Base-by-base conservation (phyloP, 2,113 vertebrate genomes). In the Vimba vimba region DNA sequence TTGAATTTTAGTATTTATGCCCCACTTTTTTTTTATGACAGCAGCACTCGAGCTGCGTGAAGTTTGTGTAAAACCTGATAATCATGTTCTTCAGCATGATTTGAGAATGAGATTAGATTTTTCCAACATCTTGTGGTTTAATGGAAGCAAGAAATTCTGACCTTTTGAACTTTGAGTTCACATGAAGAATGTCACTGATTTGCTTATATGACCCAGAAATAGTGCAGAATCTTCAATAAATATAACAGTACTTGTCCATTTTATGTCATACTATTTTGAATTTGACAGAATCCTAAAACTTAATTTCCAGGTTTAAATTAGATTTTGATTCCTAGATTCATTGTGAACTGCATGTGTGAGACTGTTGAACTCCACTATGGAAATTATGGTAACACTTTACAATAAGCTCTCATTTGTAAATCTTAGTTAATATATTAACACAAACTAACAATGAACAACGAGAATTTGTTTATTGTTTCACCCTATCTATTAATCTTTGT, bases 141-240 rank as follows among this genome's bases (percentile, higher is more conserved):
- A 15, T 3, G 4, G 3, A 71, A 43, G 64, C 27, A 33, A 71
- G 19, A 73, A 43, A 30, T 21, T 69, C 30, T 36, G 30, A 69
- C 66, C 69, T 23, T n/a, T 73, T 73, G 69, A 73, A 36, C 69
- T 73, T 73, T 73, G 69, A 73, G 69, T 43, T 73, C 17, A 21
- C 50, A 11, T 11, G 15, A 33, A 21, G 27, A 21, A 55, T 55
- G 50, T 21, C 36, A 43, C 11, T 5, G 12, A 5, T 12, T 77
- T 77, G 75, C 74, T 30, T 76, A 30, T 76, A 6, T 80, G 79
- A 30, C 23, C 59, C 8, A 45, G 4, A 80, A 80, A 80, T 47
- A 64, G 8, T 47, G 79, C 13, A 47, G 39, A 47, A 64, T 80
- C 6, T 17, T 47, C 2, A 27, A 43, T 45, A 64, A 17, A 52